Conservation (phyloP, 1,140 invertebrate species). For the Halotydeus destructor region DNA sequence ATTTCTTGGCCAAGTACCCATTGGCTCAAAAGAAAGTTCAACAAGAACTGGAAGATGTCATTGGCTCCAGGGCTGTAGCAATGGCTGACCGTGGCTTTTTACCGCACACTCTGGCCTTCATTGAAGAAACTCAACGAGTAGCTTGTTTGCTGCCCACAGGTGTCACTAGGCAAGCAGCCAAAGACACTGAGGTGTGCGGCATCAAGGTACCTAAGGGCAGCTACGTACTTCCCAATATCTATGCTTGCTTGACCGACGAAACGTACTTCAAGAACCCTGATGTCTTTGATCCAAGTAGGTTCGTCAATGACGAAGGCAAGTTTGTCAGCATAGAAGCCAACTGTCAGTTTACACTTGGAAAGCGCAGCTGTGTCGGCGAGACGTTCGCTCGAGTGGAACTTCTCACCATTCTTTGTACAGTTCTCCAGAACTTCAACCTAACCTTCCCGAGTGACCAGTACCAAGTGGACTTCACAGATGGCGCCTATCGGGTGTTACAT, state of each 20-base stretch:
- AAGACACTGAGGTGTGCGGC: constrained; percentile 52
- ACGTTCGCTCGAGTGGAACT: no score
- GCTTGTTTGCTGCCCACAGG: constrained; percentile 18
- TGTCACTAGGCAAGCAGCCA: constrained; percentile 27
- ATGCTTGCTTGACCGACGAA: constrained; percentile 68
- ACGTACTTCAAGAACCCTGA: constrained; percentile 63
- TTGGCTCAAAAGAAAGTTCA: constrained; percentile 21
- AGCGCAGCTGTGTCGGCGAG: no score
- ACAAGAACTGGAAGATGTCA: constrained; percentile 21
- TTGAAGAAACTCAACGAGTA: constrained; percentile 20
- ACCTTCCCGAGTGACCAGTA: no score
- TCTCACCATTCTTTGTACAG: no score
- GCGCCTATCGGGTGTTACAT: no score
- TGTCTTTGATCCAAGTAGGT: constrained; percentile 32
- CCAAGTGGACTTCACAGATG: no score
- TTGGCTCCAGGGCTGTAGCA: constrained; percentile 14
- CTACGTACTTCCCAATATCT: constrained; percentile 59
- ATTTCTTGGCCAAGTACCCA: constrained; percentile 23
- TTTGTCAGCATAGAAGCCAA: no score
- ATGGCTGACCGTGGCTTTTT: constrained; percentile 17
- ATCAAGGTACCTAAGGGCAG: constrained; percentile 56
- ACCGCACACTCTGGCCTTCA: constrained; percentile 19
- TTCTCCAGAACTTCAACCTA: no score
- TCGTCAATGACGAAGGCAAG: not conserved
- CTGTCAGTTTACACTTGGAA: no score